These are phyloP conservation scores for Eueremaeus valkanovi DNA, from an alignment of 2,888 invertebrate species.

Conservation along the genomic window DNA sequence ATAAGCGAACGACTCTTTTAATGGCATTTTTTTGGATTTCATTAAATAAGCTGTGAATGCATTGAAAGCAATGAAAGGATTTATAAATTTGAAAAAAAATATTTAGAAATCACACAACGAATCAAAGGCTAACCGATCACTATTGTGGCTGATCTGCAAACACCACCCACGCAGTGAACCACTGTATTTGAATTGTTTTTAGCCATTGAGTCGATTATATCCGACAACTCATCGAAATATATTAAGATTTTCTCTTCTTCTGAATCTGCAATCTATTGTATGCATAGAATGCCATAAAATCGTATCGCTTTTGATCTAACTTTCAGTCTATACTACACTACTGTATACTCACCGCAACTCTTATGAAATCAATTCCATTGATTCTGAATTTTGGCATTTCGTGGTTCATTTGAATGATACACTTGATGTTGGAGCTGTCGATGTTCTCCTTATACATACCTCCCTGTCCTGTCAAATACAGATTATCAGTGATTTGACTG, in stretches of 20 bases:
- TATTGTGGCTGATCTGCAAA: constrained; percentile 60
- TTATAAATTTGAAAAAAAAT: too few relatives aligned
- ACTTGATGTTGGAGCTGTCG: neutral
- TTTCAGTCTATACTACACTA: neutral
- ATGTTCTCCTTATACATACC: constrained; percentile 27
- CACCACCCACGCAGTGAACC: constrained; percentile 76
- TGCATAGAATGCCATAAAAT: too few relatives aligned
- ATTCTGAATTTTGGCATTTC: constrained; percentile 10
- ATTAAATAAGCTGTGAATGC: constrained; percentile 69
- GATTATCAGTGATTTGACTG: constrained; percentile 2
- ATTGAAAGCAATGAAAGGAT: neutral
- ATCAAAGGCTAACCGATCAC: constrained; percentile 39
- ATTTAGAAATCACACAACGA: neutral
- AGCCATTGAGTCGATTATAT: neutral
- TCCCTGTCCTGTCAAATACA: constrained; percentile 30
- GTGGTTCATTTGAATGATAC: constrained; percentile 13
- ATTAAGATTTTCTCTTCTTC: neutral
- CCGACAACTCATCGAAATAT: constrained; percentile 21
- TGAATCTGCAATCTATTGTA: too few relatives aligned
- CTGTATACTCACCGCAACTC: constrained; percentile 11
- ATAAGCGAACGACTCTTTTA: constrained; percentile 72
- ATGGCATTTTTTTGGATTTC: constrained; percentile 71
- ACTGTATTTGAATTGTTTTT: neutral
- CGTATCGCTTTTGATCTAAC: too few relatives aligned
- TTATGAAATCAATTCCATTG: neutral